Evolutionary conservation across 1,140 invertebrate species (phyloP), one percentile per base, ranked within the genome.

Genomic region (Lithobius niger): DNA sequence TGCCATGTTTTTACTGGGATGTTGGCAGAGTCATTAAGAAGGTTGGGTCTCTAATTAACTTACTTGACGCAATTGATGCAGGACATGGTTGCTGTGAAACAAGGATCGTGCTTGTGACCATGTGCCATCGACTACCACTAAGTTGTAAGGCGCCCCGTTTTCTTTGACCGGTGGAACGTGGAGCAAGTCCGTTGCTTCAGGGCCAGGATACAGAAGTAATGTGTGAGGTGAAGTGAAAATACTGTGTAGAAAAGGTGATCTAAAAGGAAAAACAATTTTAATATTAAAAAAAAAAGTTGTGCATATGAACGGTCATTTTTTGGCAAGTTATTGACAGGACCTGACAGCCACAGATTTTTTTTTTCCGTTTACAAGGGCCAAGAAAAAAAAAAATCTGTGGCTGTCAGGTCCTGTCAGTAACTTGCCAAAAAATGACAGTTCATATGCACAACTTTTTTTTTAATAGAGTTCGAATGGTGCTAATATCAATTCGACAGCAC

Each of bases 111-210:
- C 88, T 75, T 96, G 90, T 18, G 86, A 82, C 90, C 90, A 96
- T 27, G 90, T 96, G 26, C 90, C 90, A 78, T 96, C 90, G 59
- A 96, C 78, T 49, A 96, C 69, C 42, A 96, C 73, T 36, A 95
- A 72, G 70, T 88, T 93, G 63, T 87, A 90, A 13, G 72, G 62
- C 44, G 66, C 45, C 63, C 67, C 69, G 58, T 25, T 55, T 21
- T 57, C 45, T n/a, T 55, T 43, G 3, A 62, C 57, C 15, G 57
- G 61, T 13, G 67, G 59, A 13, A 77, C 55, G 24, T 75, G 66
- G 57, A 64, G 67, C 55, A 84, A 73, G 63, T 82, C 76, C 19
- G 84, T 71, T 6, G 91, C 82, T 61, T 76, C 71, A 62, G 78
- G 74, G 52, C 86, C 87, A 27, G 89, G 90, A 73, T 89, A 94